Evolutionary conservation across 2,888 invertebrate species (phyloP), one percentile per base, ranked within the genome.

Genomic region (Trichogramma evanescens): DNA sequence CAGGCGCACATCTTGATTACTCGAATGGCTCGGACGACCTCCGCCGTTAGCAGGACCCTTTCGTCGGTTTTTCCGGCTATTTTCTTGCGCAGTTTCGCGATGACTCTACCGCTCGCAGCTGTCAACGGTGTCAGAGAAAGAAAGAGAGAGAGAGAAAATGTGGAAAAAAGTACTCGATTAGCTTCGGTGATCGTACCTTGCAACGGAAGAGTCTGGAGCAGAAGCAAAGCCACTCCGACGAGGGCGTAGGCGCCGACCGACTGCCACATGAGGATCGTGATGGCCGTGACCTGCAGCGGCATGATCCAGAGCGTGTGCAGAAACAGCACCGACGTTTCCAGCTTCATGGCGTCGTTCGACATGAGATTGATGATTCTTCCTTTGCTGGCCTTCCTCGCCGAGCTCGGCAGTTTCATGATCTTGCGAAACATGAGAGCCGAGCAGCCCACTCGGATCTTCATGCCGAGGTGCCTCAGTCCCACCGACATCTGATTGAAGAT

Each of bases 1-100:
- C 92, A 93, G 2, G 90, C 86, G 70, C 91, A 92, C 90, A 92
- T 91, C 80, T 93, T 93, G 68, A 92, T 89, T 1, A 91, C 88
- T 70, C 88, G 84, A 68, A 92, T 89, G 0, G 89, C 91, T 62
- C 82, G 82, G 4, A 92, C 85, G 58, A 92, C 83, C 78, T 92
- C 91, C 66, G 86, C 87, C 88, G 91, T 91, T n/a, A 90, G 80
- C 62, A 87, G 83, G 8, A 92, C 86, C 64, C 92, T 80, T 71
- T 88, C 86, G 72, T 92, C 91, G 0, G 90, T 82, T 63, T 74
- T 74, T 4, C 74, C 56, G 0, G 82, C 82, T 55, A 81, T 80
- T 72, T 80, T 79, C 62, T 70, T 71, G 48, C 82, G 73, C 39
- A 81, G 72, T 60, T 72, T 75, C 7, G 81, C 80, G 61, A 79